Evolutionary conservation across 1,140 invertebrate species (phyloP).

Genomic region (Brachionus sp.): DNA sequence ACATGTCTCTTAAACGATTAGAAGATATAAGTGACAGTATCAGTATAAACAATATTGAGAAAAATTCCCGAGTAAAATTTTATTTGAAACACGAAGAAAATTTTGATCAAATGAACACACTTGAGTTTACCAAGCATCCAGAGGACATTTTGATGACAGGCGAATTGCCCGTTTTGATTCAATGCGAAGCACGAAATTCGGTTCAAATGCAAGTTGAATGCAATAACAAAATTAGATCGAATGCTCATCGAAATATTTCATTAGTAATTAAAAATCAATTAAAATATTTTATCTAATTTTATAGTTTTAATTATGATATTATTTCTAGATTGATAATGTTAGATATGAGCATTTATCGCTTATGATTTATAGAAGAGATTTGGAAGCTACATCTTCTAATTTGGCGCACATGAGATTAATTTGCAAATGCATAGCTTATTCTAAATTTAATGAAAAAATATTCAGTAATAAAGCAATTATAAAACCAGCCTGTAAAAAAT

Average conservation of each 20-base stretch:
- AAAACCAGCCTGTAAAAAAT: neutral
- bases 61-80: slow-evolving; percentile 23
- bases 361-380: neutral
- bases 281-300: neutral
- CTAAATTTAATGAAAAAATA: slow-evolving; percentile 27
- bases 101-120: neutral
- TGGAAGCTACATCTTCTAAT: neutral
- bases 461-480: slow-evolving; percentile 29
- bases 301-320: neutral
- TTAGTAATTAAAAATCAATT: neutral
- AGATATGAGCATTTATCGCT: neutral
- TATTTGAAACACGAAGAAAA: neutral
- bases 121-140: slow-evolving; percentile 30
- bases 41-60: neutral
- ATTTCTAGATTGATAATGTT: slow-evolving; percentile 4
- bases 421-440: slow-evolving; percentile 28
- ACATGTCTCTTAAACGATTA: slow-evolving; percentile 3
- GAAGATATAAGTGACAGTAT: neutral
- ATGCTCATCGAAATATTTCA: neutral
- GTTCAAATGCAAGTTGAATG: slow-evolving; percentile 15
- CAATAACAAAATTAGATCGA: neutral
- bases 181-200: slow-evolving; percentile 5
- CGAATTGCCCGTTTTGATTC: slow-evolving; percentile 22
- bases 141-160: neutral
- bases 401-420: neutral